These are phyloP conservation scores for Phaethornis superciliosus DNA, from an alignment of 2,113 vertebrate genomes.

Conservation along the genomic window DNA sequence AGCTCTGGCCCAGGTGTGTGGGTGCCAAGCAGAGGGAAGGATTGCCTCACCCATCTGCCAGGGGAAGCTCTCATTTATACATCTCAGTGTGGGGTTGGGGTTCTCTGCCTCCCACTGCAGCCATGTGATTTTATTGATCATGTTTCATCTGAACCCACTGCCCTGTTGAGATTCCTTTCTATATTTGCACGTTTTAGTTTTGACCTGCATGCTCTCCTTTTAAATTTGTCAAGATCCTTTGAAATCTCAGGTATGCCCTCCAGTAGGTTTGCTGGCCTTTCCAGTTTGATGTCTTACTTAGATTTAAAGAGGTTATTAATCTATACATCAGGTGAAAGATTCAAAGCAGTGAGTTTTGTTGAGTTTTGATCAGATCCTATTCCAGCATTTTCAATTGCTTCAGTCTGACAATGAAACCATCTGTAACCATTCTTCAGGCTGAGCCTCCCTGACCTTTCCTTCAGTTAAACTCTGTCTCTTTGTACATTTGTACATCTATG, in stretches of 20 bases:
- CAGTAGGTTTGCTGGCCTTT: not conserved
- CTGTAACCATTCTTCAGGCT: not conserved
- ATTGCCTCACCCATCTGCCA: not conserved
- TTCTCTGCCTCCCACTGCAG: not conserved
- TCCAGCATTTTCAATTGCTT: accelerated
- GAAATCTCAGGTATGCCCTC: not conserved
- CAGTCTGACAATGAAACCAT: not conserved
- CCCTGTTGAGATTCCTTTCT: not conserved
- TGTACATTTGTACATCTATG: too few species aligned
- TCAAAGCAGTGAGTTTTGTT: not conserved
- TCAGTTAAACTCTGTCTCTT: not conserved
- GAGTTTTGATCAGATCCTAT: not conserved
- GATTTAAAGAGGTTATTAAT: not conserved
- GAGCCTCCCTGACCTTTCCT: not conserved
- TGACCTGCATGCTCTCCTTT: not conserved
- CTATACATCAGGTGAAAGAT: not conserved
- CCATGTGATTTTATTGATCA: not conserved
- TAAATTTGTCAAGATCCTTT: not conserved
- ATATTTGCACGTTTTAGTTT: not conserved
- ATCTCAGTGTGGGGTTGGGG: not conserved
- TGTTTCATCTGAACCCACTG: not conserved
- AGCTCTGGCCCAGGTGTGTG: not conserved
- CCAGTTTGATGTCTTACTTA: not conserved
- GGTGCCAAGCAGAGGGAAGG: not conserved
- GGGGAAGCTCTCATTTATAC: not conserved